Evolutionary conservation across 2,113 vertebrate genomes (phyloP), one percentile per base, ranked within the genome.

Genomic region (Oryctolagus cuniculus): DNA sequence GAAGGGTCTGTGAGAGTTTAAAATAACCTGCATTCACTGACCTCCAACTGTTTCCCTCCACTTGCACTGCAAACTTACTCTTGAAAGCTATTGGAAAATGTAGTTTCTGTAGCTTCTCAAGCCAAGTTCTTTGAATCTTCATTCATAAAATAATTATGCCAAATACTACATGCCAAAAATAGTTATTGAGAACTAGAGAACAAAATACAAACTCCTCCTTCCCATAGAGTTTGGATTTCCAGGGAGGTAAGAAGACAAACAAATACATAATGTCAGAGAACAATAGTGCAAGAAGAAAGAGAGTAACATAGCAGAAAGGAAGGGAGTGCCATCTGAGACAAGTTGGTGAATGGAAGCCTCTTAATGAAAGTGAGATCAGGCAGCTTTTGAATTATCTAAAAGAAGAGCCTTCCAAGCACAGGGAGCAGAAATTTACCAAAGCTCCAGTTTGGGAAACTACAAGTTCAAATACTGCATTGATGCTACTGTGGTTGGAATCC

Each of bases 11-110:
- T 15, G 11, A 36, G 73, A 44, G 34, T 74, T 75, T 79, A 69
- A 49, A 17, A 61, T n/a, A 38, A n/a, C 31, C 34, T 22, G 8
- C 9, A 29, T 69, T 64, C 74, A 16, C 70, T 55, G 11, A 75
- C 6, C 51, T 49, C 17, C 19, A 31, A 55, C 1, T n/a, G 11
- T 0, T 25, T 27, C 1, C 7, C 24, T 9, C 22, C 6, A 17
- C 27, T 29, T 53, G 3, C 6, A n/a, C 4, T 24, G 63, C 49
- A 78, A 89, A n/a, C 6, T 34, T 64, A 3, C 31, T 72, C 15
- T 24, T 58, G n/a, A 81, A 25, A 91, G 66, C n/a, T 89, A 29
- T 74, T 89, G 77, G n/a, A 87, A 93, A 93, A 85, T 70, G 13
- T 38, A 17, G 69, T 90, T 70, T 85, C 34, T 86, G 10, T 22